Percentiles rank a stretch among this genome's conserved stretches.
phyloP scores from a whole-genome alignment of 2,113 vertebrate species.

The Xiphorhynchus elegans region DNA sequence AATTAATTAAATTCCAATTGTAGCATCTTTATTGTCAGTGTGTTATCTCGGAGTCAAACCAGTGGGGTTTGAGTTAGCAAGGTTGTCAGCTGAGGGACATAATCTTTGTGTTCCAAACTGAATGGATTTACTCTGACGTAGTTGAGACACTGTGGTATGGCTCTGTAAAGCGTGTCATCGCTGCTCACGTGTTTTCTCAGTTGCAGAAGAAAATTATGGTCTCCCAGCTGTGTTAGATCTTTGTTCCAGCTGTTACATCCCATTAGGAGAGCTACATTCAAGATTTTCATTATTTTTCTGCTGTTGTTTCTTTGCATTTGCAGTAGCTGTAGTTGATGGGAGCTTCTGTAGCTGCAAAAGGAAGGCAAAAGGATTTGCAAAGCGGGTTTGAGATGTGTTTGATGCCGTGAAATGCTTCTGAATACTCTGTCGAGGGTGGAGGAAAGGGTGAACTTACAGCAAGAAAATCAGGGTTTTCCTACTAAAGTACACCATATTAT shows the following conservation, averaged over 20 bases:
- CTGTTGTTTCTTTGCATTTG: conserved; percentile 64
- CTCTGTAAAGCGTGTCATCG: conserved; percentile 22
- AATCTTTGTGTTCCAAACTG: conserved; percentile 18
- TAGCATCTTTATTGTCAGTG: conserved; percentile 44
- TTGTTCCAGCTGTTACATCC: conserved; percentile 68
- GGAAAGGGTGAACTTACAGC: not conserved
- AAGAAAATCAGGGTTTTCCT: conserved; percentile 17
- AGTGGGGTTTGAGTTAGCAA: conserved; percentile 48
- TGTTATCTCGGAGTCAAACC: conserved; percentile 31
- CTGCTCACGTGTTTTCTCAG: not conserved
- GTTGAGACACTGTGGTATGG: not conserved
- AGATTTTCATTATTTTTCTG: conserved; percentile 53
- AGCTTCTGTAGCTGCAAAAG: conserved; percentile 9
- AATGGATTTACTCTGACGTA: conserved; percentile 54
- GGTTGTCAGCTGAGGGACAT: conserved; percentile 52
- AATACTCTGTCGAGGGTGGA: conserved; percentile 13
- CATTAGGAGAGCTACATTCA: conserved; percentile 44
- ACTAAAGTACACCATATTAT: not conserved
- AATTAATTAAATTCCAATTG: conserved; percentile 63
- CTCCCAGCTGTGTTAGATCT: conserved; percentile 60
- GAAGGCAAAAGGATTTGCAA: conserved; percentile 47
- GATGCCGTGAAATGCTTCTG: conserved; percentile 40
- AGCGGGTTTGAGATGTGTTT: not conserved
- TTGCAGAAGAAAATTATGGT: not conserved
- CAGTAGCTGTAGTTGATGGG: conserved; percentile 22